Evolutionary conservation across 2,888 invertebrate genomes (phyloP), one percentile per base, ranked within the genome.

Genomic region (Cenopis cana): DNA sequence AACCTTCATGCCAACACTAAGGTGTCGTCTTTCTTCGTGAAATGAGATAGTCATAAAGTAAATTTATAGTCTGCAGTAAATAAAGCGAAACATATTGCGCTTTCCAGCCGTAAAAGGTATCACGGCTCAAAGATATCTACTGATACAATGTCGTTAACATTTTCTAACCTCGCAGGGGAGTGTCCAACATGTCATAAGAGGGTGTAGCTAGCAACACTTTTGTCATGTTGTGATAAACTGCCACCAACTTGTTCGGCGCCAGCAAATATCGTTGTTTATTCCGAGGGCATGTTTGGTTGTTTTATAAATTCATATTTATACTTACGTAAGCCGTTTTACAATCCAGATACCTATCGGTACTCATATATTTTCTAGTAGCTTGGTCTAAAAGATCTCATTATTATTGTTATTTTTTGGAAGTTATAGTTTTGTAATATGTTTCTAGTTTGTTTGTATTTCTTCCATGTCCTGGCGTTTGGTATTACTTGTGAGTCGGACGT

Each of bases 21-120:
- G 81, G 78, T 80, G 75, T 61, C 79, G 76, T 78, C 82, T 86
- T 86, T 84, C 85, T 85, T 86, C 83, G 84, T 82, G 86, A 89
- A 89, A 90, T 89, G 89, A 89, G 87, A 86, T 85, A 84, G 88
- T 85, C 88, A 90, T 91, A 91, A 91, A 88, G 79, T 78, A 86
- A 89, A 89, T 91, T 91, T 91, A 91, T 90, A 74, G 84, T 83
- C 81, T 78, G 82, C 82, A 87, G 88, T 91, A 89, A 91, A 91
- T 91, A 91, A 89, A 85, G 83, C 82, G 86, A 87, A 86, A 90
- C 88, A 88, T 88, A 89, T 89, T 89, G 86, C 84, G 84, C 80
- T 85, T 87, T 83, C 74, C 64, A 83, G 83, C 80, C 81, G 82
- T 87, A 85, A 88, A 89, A 84, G 84, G 84, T 85, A 84, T 84